A percentile compares a stretch with the other conserved stretches of the same genome.
phyloP scores from a whole-genome alignment of 2,113 vertebrate species.

The Panthera uncia region DNA sequence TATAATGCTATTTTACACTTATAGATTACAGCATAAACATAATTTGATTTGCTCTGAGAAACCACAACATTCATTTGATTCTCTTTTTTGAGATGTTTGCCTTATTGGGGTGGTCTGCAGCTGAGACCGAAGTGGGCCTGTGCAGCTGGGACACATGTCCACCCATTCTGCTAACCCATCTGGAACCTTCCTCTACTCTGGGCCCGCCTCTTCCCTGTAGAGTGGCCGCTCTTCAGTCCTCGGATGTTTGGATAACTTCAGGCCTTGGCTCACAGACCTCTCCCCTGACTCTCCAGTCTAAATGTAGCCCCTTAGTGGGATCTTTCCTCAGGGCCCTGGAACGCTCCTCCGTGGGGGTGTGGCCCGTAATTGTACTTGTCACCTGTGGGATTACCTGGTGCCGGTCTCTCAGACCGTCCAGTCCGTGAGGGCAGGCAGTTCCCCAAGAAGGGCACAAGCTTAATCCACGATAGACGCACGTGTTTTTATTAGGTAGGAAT shows the following conservation, averaged over 20 bases:
- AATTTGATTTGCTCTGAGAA: neutral
- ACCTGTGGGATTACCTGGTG: rapidly evolving
- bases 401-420: rapidly evolving
- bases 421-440: neutral
- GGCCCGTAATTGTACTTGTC: neutral
- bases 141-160: neutral
- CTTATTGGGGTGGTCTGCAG: neutral
- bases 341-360: neutral
- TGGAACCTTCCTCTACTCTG: no score
- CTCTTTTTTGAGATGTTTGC: neutral
- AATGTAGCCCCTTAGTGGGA: neutral
- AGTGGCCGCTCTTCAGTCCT: neutral
- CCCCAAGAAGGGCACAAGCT: rapidly evolving
- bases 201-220: neutral
- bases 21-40: no score
- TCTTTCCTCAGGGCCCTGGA: neutral
- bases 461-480: neutral
- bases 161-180: rapidly evolving
- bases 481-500: neutral
- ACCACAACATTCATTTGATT: no score
- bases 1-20: neutral
- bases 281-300: neutral
- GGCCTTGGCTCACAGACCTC: neutral
- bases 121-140: rapidly evolving
- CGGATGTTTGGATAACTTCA: rapidly evolving